A percentile compares a stretch with the other conserved stretches of the same genome.
Evolutionary conservation across 2,113 vertebrate species (phyloP).

Genomic region (Ochotona curzoniae): DNA sequence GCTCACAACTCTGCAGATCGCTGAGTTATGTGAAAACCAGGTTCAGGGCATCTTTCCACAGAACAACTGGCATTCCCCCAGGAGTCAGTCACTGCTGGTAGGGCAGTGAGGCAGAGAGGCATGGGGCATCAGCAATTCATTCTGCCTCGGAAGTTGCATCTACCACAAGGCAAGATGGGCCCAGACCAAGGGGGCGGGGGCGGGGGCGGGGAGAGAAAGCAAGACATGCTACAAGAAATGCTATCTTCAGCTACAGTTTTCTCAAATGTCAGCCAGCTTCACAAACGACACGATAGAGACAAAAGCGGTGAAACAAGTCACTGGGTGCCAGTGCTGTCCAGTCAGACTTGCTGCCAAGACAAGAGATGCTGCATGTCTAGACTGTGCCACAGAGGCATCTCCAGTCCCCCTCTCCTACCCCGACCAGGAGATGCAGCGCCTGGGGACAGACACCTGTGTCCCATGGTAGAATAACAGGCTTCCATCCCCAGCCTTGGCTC

Average conservation of each 20-base stretch:
- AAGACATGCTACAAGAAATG: neutral
- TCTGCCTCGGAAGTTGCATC: neutral
- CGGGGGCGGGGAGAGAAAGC: too few species aligned
- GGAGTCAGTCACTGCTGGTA: neutral
- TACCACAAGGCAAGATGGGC: neutral
- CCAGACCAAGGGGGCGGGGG: neutral
- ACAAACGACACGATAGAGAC: too few species aligned
- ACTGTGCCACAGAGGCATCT: rapidly evolving
- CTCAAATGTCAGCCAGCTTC: neutral
- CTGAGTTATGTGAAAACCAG: neutral
- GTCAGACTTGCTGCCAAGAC: rapidly evolving
- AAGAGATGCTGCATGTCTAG: rapidly evolving
- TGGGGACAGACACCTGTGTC: too few species aligned
- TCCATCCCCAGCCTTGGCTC: too few species aligned
- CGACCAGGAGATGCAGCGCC: too few species aligned
- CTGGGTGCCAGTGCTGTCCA: rapidly evolving
- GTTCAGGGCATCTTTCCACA: neutral
- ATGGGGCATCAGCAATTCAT: rapidly evolving
- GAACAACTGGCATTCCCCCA: neutral
- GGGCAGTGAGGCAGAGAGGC: neutral
- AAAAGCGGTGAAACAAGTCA: rapidly evolving
- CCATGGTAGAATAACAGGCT: too few species aligned
- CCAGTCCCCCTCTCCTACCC: too few species aligned
- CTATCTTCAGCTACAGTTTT: neutral
- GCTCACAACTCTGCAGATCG: neutral